These are phyloP conservation scores for Harpegnathos saltator DNA, from an alignment of 1,140 invertebrate species.

Conservation along the genomic window DNA sequence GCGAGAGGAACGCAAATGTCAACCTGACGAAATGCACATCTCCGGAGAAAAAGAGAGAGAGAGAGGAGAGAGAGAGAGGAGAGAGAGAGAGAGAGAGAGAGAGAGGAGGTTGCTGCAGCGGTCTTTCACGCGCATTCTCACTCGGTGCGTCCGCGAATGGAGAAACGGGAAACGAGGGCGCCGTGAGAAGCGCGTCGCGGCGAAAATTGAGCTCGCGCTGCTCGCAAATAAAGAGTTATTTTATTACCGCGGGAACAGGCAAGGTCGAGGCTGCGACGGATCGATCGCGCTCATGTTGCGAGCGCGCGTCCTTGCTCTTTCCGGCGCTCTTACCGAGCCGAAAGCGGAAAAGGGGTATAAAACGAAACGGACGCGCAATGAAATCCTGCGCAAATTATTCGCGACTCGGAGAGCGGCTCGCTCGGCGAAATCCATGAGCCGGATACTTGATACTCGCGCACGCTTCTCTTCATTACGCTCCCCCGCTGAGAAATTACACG, in stretches of 20 bases:
- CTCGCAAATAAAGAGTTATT: conserved; percentile 2
- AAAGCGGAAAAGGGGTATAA: no score
- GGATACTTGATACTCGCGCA: conserved; percentile 18
- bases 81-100: no score
- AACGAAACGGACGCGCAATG: no score
- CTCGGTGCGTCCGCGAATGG: neutral
- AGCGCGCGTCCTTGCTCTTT: conserved; percentile 17
- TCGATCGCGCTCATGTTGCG: conserved; percentile 23
- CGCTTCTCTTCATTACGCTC: conserved; percentile 22
- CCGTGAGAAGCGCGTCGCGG: neutral
- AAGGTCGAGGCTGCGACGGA: conserved; percentile 11
- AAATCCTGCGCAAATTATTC: no score
- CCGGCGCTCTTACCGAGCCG: neutral
- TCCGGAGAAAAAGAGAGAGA: no score
- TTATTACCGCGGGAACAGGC: neutral
- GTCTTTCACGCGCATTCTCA: neutral
- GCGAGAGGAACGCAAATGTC: no score
- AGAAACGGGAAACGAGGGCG: neutral
- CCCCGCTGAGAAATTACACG: conserved; percentile 17
- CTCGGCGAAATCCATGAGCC: neutral
- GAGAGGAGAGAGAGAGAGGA: no score
- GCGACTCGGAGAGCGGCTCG: no score
- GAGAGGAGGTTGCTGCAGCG: neutral
- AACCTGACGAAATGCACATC: no score
- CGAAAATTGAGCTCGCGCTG: conserved; percentile 28